Evolutionary conservation across 2,113 vertebrate genomes (phyloP).

Genomic region (Microtus pennsylvanicus): DNA sequence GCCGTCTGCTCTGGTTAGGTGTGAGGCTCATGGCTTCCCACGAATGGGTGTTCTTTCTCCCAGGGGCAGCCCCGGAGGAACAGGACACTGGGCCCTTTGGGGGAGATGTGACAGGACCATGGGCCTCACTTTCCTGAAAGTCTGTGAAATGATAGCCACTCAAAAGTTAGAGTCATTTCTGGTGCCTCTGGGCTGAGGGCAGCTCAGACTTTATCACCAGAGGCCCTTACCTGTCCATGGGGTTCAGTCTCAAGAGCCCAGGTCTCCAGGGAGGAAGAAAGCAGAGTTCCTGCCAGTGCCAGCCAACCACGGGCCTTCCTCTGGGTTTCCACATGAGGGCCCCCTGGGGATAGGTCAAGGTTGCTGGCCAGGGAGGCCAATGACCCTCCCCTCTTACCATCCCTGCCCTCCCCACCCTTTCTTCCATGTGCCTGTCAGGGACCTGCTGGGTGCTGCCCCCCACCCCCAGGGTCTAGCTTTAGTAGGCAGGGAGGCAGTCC

Average conservation of each 20-base stretch:
- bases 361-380: background rate
- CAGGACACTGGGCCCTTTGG: background rate
- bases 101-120: background rate
- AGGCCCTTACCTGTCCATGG: background rate
- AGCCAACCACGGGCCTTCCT: background rate
- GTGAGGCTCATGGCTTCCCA: background rate
- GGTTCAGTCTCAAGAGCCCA: background rate
- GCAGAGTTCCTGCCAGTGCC: background rate
- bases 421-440: background rate
- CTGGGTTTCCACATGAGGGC: background rate
- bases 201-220: background rate
- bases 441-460: background rate
- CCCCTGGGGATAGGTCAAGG: background rate
- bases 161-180: too few relatives aligned
- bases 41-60: background rate
- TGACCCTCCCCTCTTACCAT: background rate
- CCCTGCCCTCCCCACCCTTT: accelerated
- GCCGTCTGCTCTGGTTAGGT: background rate
- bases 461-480: background rate
- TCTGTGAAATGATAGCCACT: background rate
- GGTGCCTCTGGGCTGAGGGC: background rate
- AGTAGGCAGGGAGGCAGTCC: background rate
- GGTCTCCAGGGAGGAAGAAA: background rate
- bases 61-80: background rate
- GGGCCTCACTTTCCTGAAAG: background rate